These are phyloP conservation scores for Leucoraja ocellata DNA, from an alignment of 2,797 vertebrate species.

Conservation along the genomic window DNA sequence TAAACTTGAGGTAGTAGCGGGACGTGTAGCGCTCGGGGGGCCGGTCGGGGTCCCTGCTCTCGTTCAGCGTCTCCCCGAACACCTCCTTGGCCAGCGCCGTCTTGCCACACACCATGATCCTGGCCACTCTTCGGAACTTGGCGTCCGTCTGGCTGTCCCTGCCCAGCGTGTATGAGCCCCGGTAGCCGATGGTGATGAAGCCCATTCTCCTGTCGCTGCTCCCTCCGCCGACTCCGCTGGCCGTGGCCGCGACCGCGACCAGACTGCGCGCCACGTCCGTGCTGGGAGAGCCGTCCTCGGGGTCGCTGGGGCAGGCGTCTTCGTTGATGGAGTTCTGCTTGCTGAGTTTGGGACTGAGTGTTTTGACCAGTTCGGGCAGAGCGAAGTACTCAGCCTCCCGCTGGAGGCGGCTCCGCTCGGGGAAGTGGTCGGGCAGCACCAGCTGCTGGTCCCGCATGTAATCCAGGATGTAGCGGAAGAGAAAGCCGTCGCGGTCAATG, in stretches of 20 bases:
- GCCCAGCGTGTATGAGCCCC: constrained; percentile 81
- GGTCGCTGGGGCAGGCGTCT: constrained; percentile 71
- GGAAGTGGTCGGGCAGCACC: constrained; percentile 86
- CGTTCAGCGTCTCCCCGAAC: constrained; percentile 85
- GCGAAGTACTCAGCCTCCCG: constrained; percentile 84
- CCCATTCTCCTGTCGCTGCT: constrained; percentile 61
- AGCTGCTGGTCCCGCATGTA: constrained; percentile 79
- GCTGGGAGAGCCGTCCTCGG: constrained; percentile 66
- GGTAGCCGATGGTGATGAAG: constrained; percentile 85
- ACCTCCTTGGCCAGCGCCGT: constrained; percentile 85
- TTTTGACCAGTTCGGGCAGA: constrained; percentile 75
- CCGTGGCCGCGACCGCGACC: constrained; percentile 46
- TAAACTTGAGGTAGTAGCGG: constrained; percentile 85
- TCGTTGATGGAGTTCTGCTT: constrained; percentile 75
- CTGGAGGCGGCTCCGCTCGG: constrained; percentile 74
- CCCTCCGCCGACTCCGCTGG: fast-evolving
- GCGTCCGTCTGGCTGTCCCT: constrained; percentile 85
- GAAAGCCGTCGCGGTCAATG: constrained; percentile 82
- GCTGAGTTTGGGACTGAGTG: constrained; percentile 67
- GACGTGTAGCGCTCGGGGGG: constrained; percentile 86
- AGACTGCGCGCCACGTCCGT: constrained; percentile 48
- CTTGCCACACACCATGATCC: constrained; percentile 87
- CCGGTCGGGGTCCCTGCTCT: constrained; percentile 83
- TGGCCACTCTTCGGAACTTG: constrained; percentile 80
- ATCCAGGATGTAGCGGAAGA: constrained; percentile 87